Conservation (phyloP, 2,113 vertebrate genomes). For the zebrafish (Danio rerio) region GRCz12tu NC_133177.1:27638001-27638500, state of each 20-base stretch:
- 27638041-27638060: too few species aligned
- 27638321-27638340: conserved; percentile 82
- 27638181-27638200: conserved; percentile 88
- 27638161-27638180: conserved; percentile 86
- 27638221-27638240: conserved; percentile 84
- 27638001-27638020: too few species aligned
- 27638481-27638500: conserved; percentile 85
- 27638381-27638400: conserved; percentile 48
- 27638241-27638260: conserved; percentile 74
- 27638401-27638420: conserved; percentile 77
- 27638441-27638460: conserved; percentile 77
- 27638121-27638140: too few species aligned
- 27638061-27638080: too few species aligned
- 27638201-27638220: conserved; percentile 85
- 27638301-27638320: conserved; percentile 78
- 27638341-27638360: conserved; percentile 85
- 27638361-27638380: conserved; percentile 25
- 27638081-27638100: too few species aligned
- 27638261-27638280: conserved; percentile 84
- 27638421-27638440: conserved; percentile 77
- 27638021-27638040: too few species aligned
- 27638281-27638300: conserved; percentile 81
- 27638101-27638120: too few species aligned
- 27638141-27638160: conserved; percentile 65
- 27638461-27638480: conserved; percentile 87